phyloP scores from a whole-genome alignment of 2,113 vertebrate species.

The Nesoenas mayeri region DNA sequence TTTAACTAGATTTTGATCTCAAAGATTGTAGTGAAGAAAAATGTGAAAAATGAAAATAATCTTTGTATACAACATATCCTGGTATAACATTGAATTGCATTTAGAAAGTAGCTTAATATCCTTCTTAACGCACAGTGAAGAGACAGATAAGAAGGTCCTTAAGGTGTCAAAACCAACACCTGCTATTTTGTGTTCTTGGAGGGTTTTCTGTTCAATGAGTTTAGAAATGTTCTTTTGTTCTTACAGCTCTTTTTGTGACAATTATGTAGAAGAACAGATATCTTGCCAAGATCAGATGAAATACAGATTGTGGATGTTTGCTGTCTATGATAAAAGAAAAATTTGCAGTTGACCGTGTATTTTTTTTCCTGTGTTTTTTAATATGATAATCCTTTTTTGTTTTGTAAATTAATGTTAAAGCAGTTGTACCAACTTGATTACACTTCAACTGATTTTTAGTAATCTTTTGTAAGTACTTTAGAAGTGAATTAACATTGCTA shows the following conservation, averaged over 20 bases:
- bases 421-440: background rate
- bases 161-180: background rate
- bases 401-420: background rate
- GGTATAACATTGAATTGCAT: background rate
- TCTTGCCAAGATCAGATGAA: background rate
- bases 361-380: background rate
- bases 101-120: background rate
- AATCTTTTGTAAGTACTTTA: background rate
- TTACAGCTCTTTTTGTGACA: background rate
- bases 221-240: background rate
- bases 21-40: background rate
- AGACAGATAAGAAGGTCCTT: background rate
- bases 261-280: background rate
- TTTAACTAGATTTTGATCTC: background rate
- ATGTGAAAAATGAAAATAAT: background rate
- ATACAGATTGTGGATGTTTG: background rate
- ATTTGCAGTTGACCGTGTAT: background rate
- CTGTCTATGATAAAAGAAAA: background rate
- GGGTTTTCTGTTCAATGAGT: background rate
- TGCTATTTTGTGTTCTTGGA: background rate
- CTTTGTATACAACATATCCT: background rate
- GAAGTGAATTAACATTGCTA: background rate
- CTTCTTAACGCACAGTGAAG: background rate
- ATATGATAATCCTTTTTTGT: background rate
- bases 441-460: too few relatives aligned